phyloP scores from a whole-genome alignment of 2,888 invertebrate genomes.

The Leptinotarsa peninsularis region DNA sequence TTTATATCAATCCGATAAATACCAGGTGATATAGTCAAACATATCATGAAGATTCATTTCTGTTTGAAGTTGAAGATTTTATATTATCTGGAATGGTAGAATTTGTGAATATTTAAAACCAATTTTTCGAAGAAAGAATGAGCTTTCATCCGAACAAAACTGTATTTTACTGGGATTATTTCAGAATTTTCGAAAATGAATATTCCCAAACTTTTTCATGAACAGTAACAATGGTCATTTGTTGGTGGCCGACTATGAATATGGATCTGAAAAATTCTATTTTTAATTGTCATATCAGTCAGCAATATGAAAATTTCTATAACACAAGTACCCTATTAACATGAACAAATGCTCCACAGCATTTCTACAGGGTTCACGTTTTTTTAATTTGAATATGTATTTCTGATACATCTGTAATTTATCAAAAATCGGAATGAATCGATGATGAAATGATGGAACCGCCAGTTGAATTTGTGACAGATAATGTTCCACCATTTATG shows the following conservation, averaged over 20 bases:
- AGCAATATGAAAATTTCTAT: neutral
- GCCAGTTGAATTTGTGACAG: slow-evolving; percentile 40
- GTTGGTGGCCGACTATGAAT: slow-evolving; percentile 1
- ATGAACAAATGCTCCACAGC: slow-evolving; percentile 26
- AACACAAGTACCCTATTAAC: slow-evolving; percentile 9
- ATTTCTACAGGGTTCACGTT: slow-evolving; percentile 34
- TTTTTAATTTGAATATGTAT: slow-evolving; percentile 17
- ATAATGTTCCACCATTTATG: slow-evolving; percentile 47
- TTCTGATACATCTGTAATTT: neutral
- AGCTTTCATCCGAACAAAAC: neutral
- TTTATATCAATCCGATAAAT: neutral
- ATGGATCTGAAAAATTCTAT: neutral
- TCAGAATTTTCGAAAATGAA: neutral
- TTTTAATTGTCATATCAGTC: neutral
- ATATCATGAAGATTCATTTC: neutral
- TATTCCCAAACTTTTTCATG: neutral
- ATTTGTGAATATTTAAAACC: neutral
- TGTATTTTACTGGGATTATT: neutral
- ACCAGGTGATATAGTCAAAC: neutral
- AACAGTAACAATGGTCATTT: neutral
- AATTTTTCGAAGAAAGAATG: neutral
- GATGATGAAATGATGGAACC: slow-evolving; percentile 43
- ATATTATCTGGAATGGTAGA: neutral
- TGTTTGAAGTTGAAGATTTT: neutral
- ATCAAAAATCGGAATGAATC: slow-evolving; percentile 23